phyloP scores from a whole-genome alignment of 2,888 invertebrate genomes.

The Athripsodes cinereus region DNA sequence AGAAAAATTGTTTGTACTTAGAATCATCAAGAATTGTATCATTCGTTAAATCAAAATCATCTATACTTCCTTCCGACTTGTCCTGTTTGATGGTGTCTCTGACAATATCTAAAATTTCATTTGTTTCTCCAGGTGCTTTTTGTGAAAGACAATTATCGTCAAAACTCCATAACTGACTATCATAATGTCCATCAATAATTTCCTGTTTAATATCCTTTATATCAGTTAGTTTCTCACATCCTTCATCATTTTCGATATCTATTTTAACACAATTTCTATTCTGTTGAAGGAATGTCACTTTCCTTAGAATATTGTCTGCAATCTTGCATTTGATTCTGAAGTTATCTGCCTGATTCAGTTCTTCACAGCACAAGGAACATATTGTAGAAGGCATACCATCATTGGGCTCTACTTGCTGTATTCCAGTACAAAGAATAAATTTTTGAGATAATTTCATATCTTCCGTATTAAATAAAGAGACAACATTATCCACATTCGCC shows the following conservation, averaged over 20 bases:
- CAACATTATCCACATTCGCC: background rate
- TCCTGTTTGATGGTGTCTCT: too few species aligned
- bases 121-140: too few species aligned
- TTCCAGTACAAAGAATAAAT: background rate
- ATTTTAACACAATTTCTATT: background rate
- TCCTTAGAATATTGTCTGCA: background rate
- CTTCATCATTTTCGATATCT: background rate
- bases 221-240: background rate
- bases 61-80: background rate
- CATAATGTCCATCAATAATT: too few species aligned
- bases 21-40: background rate
- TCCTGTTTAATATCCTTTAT: background rate
- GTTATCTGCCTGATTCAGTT: background rate
- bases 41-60: background rate
- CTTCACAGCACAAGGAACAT: background rate
- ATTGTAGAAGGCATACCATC: background rate
- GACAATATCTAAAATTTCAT: too few species aligned
- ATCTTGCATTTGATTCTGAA: slow-evolving; percentile 4
- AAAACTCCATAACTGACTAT: too few species aligned
- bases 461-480: background rate
- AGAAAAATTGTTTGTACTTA: background rate
- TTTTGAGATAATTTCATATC: background rate
- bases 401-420: background rate
- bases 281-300: background rate
- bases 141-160: too few species aligned